These are phyloP conservation scores for Epistrophe grossulariae DNA, from an alignment of 2,888 invertebrate genomes.

Conservation along the genomic window DNA sequence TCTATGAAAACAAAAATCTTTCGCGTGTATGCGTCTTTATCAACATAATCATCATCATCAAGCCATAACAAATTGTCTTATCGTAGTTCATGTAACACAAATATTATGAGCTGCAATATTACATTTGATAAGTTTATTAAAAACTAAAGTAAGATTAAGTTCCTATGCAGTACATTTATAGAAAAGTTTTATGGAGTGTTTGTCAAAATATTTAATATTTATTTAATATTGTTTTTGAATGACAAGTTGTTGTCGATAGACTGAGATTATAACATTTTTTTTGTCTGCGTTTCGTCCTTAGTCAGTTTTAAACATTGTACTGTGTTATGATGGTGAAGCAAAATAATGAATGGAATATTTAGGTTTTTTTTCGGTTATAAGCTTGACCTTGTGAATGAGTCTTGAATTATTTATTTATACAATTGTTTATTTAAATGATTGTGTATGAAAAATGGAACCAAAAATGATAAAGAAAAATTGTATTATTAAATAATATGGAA, in stretches of 20 bases:
- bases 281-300: not conserved
- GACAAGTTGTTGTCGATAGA: not conserved
- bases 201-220: not conserved
- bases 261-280: not conserved
- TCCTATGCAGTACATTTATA: not conserved
- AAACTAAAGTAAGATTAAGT: not conserved
- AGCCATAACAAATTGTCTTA: constrained; percentile 4
- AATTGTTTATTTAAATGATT: too few relatives aligned
- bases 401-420: too few relatives aligned
- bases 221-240: not conserved
- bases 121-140: not conserved
- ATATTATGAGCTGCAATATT: not conserved
- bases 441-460: too few relatives aligned
- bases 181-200: not conserved
- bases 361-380: too few relatives aligned
- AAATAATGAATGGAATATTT: too few relatives aligned
- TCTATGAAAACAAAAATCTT: not conserved
- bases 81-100: not conserved
- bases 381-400: too few relatives aligned
- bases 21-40: not conserved
- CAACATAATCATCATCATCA: not conserved
- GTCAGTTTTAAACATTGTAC: not conserved
- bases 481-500: too few relatives aligned
- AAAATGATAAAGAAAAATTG: too few relatives aligned
- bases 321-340: not conserved